These are phyloP conservation scores for Manis javanica DNA, from an alignment of 2,797 vertebrate species.

Conservation along the genomic window DNA sequence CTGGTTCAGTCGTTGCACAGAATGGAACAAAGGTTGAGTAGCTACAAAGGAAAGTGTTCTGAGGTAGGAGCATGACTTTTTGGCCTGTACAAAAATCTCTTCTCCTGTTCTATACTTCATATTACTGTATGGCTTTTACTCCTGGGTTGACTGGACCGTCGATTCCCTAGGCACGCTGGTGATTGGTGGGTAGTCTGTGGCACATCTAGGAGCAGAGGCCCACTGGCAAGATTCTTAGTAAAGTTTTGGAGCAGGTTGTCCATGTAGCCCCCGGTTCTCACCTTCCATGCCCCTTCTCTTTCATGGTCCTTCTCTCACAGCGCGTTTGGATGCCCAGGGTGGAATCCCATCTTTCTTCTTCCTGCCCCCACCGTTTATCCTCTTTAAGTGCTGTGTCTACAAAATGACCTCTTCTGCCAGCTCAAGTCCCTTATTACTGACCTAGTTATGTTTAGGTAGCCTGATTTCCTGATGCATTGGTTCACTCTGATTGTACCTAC, in stretches of 20 bases:
- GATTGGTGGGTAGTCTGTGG: neutral
- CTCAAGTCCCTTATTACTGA: neutral
- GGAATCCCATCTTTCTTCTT: neutral
- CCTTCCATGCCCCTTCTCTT: neutral
- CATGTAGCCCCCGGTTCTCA: neutral
- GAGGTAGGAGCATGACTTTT: conserved; percentile 88
- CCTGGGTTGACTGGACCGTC: neutral
- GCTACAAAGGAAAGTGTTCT: conserved; percentile 94
- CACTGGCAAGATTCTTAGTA: neutral
- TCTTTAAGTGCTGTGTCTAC: neutral
- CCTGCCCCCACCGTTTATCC: neutral
- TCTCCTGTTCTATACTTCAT: neutral
- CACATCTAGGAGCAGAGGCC: neutral
- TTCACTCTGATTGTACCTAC: neutral
- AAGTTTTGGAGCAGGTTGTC: neutral
- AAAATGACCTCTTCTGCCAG: neutral
- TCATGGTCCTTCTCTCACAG: neutral
- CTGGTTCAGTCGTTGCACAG: conserved; percentile 91
- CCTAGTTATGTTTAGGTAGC: neutral
- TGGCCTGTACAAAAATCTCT: neutral
- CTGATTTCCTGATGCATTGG: neutral
- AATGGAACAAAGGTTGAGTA: conserved; percentile 93
- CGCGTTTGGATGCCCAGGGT: neutral
- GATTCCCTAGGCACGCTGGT: neutral
- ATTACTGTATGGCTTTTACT: neutral